phyloP scores from a whole-genome alignment of 2,888 invertebrate species.

The Boloria selene region DNA sequence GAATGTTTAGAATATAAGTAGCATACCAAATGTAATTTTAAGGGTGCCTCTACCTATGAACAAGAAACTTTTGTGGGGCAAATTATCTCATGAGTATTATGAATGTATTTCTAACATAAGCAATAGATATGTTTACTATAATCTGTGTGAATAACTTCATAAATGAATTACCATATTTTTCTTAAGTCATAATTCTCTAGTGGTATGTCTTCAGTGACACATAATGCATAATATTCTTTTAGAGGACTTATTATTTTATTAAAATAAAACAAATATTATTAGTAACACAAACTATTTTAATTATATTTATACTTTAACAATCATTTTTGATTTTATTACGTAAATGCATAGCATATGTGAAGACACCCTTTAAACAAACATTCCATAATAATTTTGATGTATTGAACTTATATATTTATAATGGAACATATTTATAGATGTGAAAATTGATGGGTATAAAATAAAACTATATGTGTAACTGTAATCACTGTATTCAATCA shows the following conservation, averaged over 20 bases:
- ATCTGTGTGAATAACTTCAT: constrained; percentile 13
- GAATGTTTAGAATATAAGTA: constrained; percentile 7
- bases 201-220: background rate
- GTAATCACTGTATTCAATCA: constrained; percentile 26
- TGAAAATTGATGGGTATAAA: constrained; percentile 16
- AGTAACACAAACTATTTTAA: constrained; percentile 12
- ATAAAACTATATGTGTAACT: constrained; percentile 21
- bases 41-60: constrained; percentile 10
- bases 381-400: constrained; percentile 18
- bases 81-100: constrained; percentile 6
- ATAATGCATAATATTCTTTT: too few species aligned
- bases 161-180: constrained; percentile 13
- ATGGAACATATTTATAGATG: constrained; percentile 13
- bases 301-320: constrained; percentile 3
- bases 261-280: background rate
- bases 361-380: constrained; percentile 8
- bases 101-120: constrained; percentile 10
- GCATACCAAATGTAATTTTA: constrained; percentile 14
- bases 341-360: background rate
- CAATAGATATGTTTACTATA: constrained; percentile 9
- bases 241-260: too few species aligned
- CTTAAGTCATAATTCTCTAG: constrained; percentile 1
- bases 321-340: background rate
- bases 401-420: constrained; percentile 12
- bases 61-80: background rate